Evolutionary conservation across 2,113 vertebrate species (phyloP), one percentile per base, ranked within the genome.

Genomic region (Lutjanus erythropterus): DNA sequence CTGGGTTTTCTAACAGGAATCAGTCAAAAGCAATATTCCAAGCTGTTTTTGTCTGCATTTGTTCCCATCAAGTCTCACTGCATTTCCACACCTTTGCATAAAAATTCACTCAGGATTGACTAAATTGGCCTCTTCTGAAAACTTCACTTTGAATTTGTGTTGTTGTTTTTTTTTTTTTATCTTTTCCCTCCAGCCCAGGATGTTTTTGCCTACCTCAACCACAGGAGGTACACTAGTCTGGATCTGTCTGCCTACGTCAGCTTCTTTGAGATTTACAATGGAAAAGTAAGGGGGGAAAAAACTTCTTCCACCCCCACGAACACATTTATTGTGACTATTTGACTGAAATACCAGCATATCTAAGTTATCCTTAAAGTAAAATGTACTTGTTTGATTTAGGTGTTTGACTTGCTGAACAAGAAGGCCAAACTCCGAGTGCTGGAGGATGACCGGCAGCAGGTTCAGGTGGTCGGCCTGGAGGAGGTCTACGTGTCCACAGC

Each of bases 221-320:
- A 99, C 79, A 93, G 95, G 72, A 94, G 83, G 15, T 97, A 96
- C 84, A 84, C 80, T 37, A 91, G 70, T 65, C 86, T 94, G 84
- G 91, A 95, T 74, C 92, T 99, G 27, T 94, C 95, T 75, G 94
- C 96, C 37, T 97, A 95, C 37, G 97, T 98, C 74, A 97, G 97
- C 23, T 99, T 99, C 93, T 99, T 99, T 89, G 98, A 99, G 91
- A 99, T 99, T 91, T 99, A 99, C 91, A 99, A 99, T 65, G 96
- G 97, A 75, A 99, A 99, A 95, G 98, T 99, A 90, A 88, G n/a
- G n/a, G n/a, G n/a, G n/a, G 92, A 60, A 23, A 31, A 7, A 15
- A 29, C 1, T 37, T 14, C 27, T 42, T 3, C 16, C 31, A 23
- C 46, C 10, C 55, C 8, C 3, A 27, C 15, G 1, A 39, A 27